phyloP scores from a whole-genome alignment of 2,797 vertebrate genomes.

The Etheostoma perlongum region DNA sequence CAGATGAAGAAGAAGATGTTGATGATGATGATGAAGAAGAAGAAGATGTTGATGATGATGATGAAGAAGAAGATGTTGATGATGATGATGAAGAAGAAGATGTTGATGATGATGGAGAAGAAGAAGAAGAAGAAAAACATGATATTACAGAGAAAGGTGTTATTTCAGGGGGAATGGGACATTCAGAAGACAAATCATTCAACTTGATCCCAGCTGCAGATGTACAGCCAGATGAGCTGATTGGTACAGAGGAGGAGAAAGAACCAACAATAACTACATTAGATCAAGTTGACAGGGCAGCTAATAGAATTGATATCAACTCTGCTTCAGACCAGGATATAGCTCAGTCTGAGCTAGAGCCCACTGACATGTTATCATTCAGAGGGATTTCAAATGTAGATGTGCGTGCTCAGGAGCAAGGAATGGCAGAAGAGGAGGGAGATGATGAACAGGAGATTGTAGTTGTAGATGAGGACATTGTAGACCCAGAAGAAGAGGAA shows the following conservation, averaged over 20 bases:
- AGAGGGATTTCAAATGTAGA: conserved; percentile 58
- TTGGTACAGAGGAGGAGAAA: conserved; percentile 28
- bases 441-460: conserved; percentile 13
- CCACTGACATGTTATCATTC: conserved; percentile 33
- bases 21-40: conserved; percentile 5
- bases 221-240: conserved; percentile 53
- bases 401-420: conserved; percentile 70
- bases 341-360: conserved; percentile 47
- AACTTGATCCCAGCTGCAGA: conserved; percentile 34
- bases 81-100: conserved; percentile 9
- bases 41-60: conserved; percentile 1
- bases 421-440: conserved; percentile 9
- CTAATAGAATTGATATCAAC: conserved; percentile 37
- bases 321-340: conserved; percentile 38
- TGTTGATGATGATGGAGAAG: not conserved
- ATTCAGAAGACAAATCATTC: conserved; percentile 42
- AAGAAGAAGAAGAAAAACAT: conserved; percentile 18
- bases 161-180: conserved; percentile 21
- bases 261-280: conserved; percentile 29
- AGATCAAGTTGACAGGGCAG: conserved; percentile 38
- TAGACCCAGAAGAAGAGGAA: conserved; percentile 30
- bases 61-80: not conserved
- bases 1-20: conserved; percentile 24
- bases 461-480: conserved; percentile 33
- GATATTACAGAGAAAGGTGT: conserved; percentile 8